phyloP scores from a whole-genome alignment of 2,888 invertebrate species.

The Cheilosia impressa region DNA sequence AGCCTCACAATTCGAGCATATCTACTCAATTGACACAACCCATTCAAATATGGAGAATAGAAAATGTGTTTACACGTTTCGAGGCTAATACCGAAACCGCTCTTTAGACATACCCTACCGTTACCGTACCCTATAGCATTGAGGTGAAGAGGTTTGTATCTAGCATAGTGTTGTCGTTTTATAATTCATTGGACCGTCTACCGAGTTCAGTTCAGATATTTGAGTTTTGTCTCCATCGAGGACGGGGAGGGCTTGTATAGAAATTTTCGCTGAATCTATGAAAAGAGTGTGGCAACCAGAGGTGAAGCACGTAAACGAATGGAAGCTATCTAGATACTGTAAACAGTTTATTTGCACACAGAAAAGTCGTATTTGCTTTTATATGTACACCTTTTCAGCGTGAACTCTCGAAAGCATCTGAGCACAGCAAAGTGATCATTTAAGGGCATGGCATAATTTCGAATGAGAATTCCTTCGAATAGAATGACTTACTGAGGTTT shows the following conservation, averaged over 20 bases:
- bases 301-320: constrained; percentile 68
- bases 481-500: constrained; percentile 41
- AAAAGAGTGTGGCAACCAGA: constrained; percentile 45
- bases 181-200: constrained; percentile 73
- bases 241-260: constrained; percentile 23
- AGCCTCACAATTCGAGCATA: constrained; percentile 53
- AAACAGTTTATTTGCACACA: constrained; percentile 73
- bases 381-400: constrained; percentile 38
- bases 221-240: constrained; percentile 51
- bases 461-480: constrained; percentile 53
- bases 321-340: constrained; percentile 74
- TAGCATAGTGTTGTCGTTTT: constrained; percentile 65
- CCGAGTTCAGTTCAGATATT: constrained; percentile 57
- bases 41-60: constrained; percentile 64
- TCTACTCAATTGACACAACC: constrained; percentile 65
- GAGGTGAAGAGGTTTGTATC: constrained; percentile 32
- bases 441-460: constrained; percentile 72
- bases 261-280: constrained; percentile 41
- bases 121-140: background rate
- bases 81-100: constrained; percentile 71
- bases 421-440: constrained; percentile 70
- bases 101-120: constrained; percentile 18
- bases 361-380: constrained; percentile 41
- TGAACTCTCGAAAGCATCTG: constrained; percentile 63
- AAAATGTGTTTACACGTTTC: constrained; percentile 73